Percentiles rank a stretch among this genome's conserved stretches.
Evolutionary conservation across 2,797 vertebrate genomes (phyloP).

Genomic region (Glossophaga mutica): DNA sequence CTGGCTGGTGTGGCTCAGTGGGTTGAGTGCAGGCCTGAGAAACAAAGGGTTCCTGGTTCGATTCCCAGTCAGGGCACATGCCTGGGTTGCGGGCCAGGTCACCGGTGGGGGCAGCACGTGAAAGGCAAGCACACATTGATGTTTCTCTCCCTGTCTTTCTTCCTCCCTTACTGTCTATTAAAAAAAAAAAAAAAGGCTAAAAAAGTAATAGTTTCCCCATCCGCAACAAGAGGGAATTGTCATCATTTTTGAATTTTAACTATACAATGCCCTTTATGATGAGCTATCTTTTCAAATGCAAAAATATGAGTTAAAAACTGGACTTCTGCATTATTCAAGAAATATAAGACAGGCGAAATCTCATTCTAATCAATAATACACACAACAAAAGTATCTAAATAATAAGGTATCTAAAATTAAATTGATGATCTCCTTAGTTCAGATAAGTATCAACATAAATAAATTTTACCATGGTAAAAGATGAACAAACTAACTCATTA

Average conservation of each 20-base stretch:
- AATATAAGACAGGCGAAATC: neutral
- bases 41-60: too few relatives aligned
- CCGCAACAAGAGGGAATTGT: neutral
- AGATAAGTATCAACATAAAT: constrained; percentile 24
- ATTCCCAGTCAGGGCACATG: too few relatives aligned
- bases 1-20: too few relatives aligned
- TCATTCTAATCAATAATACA: neutral
- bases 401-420: constrained; percentile 6
- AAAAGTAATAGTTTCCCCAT: neutral
- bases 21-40: too few relatives aligned
- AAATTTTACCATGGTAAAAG: neutral
- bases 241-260: neutral
- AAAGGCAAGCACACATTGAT: too few relatives aligned
- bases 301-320: constrained; percentile 11
- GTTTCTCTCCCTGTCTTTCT: too few relatives aligned
- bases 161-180: too few relatives aligned
- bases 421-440: neutral
- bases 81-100: too few relatives aligned
- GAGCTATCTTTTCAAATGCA: neutral
- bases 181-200: neutral
- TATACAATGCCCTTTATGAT: neutral
- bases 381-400: neutral
- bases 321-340: constrained; percentile 16
- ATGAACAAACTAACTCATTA: neutral
- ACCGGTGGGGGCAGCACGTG: too few relatives aligned